These are phyloP conservation scores for Girardinichthys multiradiatus DNA, from an alignment of 2,113 vertebrate genomes.

Conservation along the genomic window DNA sequence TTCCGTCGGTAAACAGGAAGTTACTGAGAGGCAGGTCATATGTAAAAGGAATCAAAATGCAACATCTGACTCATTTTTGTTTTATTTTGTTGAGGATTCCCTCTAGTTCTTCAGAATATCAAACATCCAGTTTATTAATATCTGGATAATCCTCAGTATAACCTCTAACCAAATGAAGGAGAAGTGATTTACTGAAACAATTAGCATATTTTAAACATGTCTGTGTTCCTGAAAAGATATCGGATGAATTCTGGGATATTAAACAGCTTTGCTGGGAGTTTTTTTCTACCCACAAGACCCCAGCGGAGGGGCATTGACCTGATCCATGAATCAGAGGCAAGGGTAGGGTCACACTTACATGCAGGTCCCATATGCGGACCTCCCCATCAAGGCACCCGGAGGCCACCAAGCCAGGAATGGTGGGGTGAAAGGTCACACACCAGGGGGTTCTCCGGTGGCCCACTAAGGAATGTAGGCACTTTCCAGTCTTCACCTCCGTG, in stretches of 20 bases:
- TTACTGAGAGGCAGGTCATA: too few relatives aligned
- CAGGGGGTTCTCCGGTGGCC: constrained; percentile 97
- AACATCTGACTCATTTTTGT: neutral
- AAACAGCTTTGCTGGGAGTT: too few relatives aligned
- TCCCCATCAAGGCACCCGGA: constrained; percentile 98
- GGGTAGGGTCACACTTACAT: constrained; percentile 83
- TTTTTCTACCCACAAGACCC: too few relatives aligned
- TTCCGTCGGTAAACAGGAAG: too few relatives aligned
- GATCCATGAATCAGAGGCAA: neutral
- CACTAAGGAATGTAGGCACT: constrained; percentile 96
- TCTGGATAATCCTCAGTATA: neutral
- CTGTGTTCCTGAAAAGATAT: too few relatives aligned
- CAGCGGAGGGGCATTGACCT: neutral
- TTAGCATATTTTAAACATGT: too few relatives aligned
- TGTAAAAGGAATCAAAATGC: too few relatives aligned
- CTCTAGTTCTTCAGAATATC: neutral
- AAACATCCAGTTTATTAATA: too few relatives aligned
- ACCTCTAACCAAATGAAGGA: neutral
- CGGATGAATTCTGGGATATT: too few relatives aligned
- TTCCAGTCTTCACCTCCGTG: constrained; percentile 98
- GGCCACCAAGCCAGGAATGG: constrained; percentile 96
- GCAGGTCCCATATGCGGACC: constrained; percentile 99
- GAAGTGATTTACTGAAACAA: neutral
- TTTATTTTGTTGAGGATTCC: neutral
- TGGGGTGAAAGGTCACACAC: constrained; percentile 99